Evolutionary conservation across 2,888 invertebrate species (phyloP).

Genomic region (Clitarchus hookeri): DNA sequence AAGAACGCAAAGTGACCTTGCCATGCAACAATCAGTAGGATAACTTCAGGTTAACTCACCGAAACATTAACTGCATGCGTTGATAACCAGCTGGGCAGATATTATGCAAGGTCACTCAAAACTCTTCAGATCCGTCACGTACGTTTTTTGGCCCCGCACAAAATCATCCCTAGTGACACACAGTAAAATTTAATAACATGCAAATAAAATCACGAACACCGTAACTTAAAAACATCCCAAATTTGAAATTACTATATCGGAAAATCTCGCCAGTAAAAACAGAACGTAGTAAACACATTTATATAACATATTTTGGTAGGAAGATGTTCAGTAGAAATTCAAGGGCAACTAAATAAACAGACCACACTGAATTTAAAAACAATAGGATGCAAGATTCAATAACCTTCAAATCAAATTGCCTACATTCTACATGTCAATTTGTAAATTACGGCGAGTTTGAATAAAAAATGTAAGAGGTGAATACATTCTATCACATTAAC

Average conservation of each 20-base stretch:
- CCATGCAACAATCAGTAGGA: no score
- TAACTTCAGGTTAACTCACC: no score
- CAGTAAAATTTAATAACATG: background rate
- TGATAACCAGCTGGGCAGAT: constrained; percentile 30
- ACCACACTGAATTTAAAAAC: background rate
- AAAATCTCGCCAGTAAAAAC: background rate
- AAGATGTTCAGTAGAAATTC: no score
- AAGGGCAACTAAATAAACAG: no score
- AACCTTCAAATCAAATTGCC: background rate
- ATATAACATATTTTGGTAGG: no score
- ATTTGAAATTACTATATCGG: background rate
- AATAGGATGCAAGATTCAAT: background rate
- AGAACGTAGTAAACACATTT: no score
- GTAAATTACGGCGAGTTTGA: no score
- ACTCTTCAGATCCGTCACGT: constrained; percentile 23
- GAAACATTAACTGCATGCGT: constrained; percentile 6
- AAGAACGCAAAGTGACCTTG: background rate
- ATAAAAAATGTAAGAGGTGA: background rate
- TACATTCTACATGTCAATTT: background rate
- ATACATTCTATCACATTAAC: background rate
- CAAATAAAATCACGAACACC: background rate
- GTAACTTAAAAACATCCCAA: background rate
- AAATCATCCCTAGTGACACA: background rate
- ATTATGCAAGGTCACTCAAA: constrained; percentile 31
- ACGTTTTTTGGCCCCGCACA: background rate